Conservation (phyloP, 2,797 vertebrate genomes). For the Tangara arthus region DNA sequence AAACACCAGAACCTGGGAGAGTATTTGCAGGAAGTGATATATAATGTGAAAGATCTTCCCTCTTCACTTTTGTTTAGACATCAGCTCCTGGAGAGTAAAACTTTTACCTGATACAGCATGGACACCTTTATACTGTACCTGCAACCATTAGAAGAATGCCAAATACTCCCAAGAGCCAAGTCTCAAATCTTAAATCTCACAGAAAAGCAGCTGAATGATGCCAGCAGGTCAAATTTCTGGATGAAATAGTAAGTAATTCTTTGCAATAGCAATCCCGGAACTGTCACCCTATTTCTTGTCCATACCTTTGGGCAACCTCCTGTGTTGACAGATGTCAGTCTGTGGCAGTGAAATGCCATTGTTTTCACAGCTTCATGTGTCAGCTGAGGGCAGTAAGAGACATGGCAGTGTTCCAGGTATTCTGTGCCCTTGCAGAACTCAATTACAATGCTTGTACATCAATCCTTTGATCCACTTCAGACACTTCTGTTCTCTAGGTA, state of each 20-base stretch:
- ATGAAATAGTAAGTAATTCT: background rate
- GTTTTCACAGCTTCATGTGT: slow-evolving; percentile 74
- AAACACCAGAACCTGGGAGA: background rate
- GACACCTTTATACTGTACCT: background rate
- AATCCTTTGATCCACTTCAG: background rate
- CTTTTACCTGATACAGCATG: background rate
- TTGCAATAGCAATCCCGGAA: background rate
- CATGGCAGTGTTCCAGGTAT: slow-evolving; percentile 75
- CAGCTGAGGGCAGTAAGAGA: slow-evolving; percentile 79
- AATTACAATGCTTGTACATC: background rate
- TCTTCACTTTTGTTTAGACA: background rate
- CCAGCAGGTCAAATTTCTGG: background rate
- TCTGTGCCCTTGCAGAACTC: slow-evolving; percentile 74
- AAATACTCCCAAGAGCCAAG: background rate
- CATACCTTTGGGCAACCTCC: slow-evolving; percentile 79
- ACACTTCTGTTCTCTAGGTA: background rate
- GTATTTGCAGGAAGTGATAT: background rate
- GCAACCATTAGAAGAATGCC: background rate
- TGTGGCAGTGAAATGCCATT: slow-evolving; percentile 76
- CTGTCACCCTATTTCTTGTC: background rate
- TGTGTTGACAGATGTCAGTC: slow-evolving; percentile 69
- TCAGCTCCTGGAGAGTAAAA: background rate
- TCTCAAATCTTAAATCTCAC: background rate
- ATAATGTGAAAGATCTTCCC: background rate
- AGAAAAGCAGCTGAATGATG: background rate